Base-by-base conservation (phyloP, 2,797 vertebrate species). In the Phoxinus dragarum region DNA sequence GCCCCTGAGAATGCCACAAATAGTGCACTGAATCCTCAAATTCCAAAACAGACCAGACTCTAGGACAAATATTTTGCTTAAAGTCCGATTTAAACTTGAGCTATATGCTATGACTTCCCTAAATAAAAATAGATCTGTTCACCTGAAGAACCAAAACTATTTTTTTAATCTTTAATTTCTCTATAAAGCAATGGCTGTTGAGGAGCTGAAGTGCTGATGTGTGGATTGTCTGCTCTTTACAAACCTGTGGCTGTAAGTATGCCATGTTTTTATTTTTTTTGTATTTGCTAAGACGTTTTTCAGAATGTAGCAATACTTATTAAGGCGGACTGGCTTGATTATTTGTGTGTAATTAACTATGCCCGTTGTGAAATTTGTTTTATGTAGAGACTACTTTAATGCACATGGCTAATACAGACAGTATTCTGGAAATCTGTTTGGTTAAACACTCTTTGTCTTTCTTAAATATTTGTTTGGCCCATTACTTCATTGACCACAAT, bases 241-340 rank as follows among this genome's bases (percentile, higher is more conserved):
- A 38, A 52, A 47, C 23, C 81, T 64, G 31, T 66, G 71, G 9
- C 56, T 66, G 81, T 83, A 64, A 75, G 81, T 83, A 83, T 21
- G 27, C 1, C 12, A 2, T 56, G n/a, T n/a, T n/a, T n/a, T n/a
- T 52, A 27, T 36, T 40, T 56, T 38, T 40, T 42, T 56, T 27
- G 2, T n/a, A 34, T 66, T 17, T 66, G 27, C 27, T 17, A 16
- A 31, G 38, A 44, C 14, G 19, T 81, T 71, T 56, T 17, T 59
- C 80, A 82, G 21, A 42, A 44, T 23, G 10, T 34, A 23, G 16
- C 27, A 19, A 61, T 67, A 31, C 6, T 47, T 27, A 83, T 47
- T 38, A 38, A 42, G 40, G 59, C 5, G 21, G 81, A 3, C 69
- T 82, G 40, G 40, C 69, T 61, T 61, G 80, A 54, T 59, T 36